Conservation (phyloP, 2,888 invertebrate species). For the Drosophila trichaetosa region DNA sequence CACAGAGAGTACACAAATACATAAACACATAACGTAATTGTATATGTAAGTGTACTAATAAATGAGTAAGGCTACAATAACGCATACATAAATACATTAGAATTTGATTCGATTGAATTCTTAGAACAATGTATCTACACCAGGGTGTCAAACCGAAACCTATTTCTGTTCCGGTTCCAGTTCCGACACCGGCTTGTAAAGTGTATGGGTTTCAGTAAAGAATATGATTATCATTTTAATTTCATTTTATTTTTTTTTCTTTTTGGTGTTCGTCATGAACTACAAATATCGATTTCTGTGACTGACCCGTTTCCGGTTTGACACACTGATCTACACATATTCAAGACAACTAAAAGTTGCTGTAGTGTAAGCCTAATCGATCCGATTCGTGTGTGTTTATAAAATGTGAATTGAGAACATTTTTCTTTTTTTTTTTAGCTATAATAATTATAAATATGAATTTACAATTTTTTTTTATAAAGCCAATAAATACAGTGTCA, state of each 20-base stretch:
- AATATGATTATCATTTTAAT: neutral
- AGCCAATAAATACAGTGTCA: neutral
- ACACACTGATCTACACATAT: neutral
- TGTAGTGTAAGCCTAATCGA: neutral
- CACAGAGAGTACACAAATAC: constrained; percentile 11
- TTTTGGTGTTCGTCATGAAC: neutral
- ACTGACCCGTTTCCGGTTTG: neutral
- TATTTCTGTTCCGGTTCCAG: neutral
- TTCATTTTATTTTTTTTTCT: rapidly evolving
- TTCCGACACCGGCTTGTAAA: neutral
- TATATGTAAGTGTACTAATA: neutral
- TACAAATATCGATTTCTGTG: neutral
- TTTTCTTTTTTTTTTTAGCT: neutral
- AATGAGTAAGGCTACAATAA: constrained; percentile 14
- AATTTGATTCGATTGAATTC: constrained; percentile 10
- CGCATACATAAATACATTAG: constrained; percentile 7
- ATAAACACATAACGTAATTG: constrained; percentile 1
- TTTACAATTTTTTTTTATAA: neutral
- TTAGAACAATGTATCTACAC: constrained; percentile 3
- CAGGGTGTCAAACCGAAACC: neutral
- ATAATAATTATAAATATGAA: neutral
- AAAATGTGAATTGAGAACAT: neutral
- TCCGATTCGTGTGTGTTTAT: neutral
- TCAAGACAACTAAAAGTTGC: neutral
- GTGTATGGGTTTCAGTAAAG: neutral